Evolutionary conservation across 1,140 invertebrate species (phyloP).

Genomic region (Lanistes nyassanus): DNA sequence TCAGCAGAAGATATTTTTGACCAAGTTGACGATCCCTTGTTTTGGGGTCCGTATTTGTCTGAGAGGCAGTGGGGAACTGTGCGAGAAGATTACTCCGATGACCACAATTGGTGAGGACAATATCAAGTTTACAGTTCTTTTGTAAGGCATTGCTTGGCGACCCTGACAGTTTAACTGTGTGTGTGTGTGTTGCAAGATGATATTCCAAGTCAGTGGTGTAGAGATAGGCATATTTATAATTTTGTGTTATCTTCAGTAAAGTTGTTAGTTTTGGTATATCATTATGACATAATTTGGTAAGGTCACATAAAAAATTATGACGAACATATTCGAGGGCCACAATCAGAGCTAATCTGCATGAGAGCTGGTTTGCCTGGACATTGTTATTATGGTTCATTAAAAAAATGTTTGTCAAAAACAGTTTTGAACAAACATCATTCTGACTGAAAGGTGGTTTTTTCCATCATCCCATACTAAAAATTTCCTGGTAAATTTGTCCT

Average conservation of each 20-base stretch:
- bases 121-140: too few species aligned
- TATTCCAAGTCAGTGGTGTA: too few species aligned
- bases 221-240: too few species aligned
- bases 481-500: not conserved
- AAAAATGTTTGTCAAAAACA: not conserved
- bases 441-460: not conserved
- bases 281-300: too few species aligned
- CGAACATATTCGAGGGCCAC: too few species aligned
- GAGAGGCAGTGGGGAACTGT: conserved; percentile 68
- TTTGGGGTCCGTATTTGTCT: conserved; percentile 63
- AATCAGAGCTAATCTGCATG: not conserved
- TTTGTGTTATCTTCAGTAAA: too few species aligned
- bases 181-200: too few species aligned
- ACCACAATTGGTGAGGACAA: conserved; percentile 54
- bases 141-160: too few species aligned
- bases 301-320: too few species aligned
- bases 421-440: too few species aligned
- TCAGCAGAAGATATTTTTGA: not conserved
- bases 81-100: conserved; percentile 59
- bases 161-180: too few species aligned
- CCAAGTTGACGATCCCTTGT: conserved; percentile 28
- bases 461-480: not conserved
- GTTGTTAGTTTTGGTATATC: too few species aligned
- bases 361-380: not conserved
- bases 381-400: not conserved